A percentile compares a stretch with the other conserved stretches of the same genome.
These are phyloP conservation scores for Boloria selene DNA, from an alignment of 2,888 invertebrate species.

Conservation along the genomic window DNA sequence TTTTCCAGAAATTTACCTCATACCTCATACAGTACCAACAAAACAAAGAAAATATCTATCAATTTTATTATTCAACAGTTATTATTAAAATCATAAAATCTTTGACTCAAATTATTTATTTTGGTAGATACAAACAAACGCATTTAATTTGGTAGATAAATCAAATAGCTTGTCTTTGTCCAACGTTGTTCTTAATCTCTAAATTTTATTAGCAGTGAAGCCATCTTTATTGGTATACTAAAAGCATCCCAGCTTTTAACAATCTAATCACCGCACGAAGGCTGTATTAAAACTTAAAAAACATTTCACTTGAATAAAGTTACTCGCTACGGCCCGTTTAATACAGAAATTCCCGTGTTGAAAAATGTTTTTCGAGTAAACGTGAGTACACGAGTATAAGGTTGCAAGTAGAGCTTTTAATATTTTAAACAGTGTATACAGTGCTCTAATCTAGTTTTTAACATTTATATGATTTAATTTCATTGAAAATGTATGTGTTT, in stretches of 20 bases:
- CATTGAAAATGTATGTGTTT: slow-evolving; percentile 1
- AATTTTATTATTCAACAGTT: no score
- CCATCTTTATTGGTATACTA: slow-evolving; percentile 10
- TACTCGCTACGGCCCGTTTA: slow-evolving; percentile 26
- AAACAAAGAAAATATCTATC: no score
- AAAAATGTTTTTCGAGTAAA: slow-evolving; percentile 31
- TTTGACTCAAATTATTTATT: neutral
- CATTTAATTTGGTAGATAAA: neutral
- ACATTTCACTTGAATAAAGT: slow-evolving; percentile 27
- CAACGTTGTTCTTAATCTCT: neutral
- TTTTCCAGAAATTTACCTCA: no score
- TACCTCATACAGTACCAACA: no score
- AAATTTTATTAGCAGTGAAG: slow-evolving; percentile 10
- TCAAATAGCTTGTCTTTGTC: neutral
- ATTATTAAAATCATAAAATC: no score
- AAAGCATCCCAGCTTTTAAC: slow-evolving; percentile 22
- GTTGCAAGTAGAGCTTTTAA: slow-evolving; percentile 30
- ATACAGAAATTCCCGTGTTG: slow-evolving; percentile 29
- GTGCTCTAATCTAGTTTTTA: slow-evolving; percentile 32
- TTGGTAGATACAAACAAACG: neutral
- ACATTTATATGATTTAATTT: slow-evolving; percentile 17
- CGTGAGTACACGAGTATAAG: slow-evolving; percentile 22
- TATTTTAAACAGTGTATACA: slow-evolving; percentile 29
- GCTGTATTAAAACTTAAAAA: slow-evolving; percentile 32
- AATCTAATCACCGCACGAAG: slow-evolving; percentile 32